Evolutionary conservation across 2,113 vertebrate species (phyloP), one percentile per base, ranked within the genome.

Genomic region (Tylochromis polylepis): DNA sequence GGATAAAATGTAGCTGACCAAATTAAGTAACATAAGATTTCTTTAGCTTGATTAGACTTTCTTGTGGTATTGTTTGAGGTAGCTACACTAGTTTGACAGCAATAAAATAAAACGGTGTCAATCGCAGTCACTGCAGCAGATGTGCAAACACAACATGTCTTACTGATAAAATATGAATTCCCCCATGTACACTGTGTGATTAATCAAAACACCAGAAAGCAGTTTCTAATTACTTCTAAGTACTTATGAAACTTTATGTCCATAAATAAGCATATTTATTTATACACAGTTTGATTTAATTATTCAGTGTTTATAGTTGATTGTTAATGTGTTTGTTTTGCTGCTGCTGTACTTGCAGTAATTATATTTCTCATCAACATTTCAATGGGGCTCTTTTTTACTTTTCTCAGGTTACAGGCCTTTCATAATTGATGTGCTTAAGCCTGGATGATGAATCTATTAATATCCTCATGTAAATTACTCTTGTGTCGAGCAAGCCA

Each of bases 381-480:
- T 95, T 94, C 91, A 95, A 90, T 91, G 70, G 85, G 72, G 49
- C 46, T 86, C 72, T 85, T 83, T 90, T 75, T 78, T 81, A 85
- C 75, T 93, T 92, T 91, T 92, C 82, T 90, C 91, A 95, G 94
- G 95, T 96, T 95, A 90, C 83, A 85, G 82, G 83, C 89, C 83
- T 92, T 92, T 94, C 87, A 94, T 95, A 95, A 96, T 95, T 94
- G 93, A 94, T 94, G 92, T 85, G 88, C 85, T 92, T 92, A 89
- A 94, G 88, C 87, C 85, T 7, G 62, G 84, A 82, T 94, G 81
- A 93, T 93, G 83, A 93, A 93, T 93, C 92, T 95, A 95, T 96
- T 95, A 95, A 95, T 96, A 96, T 93, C 92, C 85, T 86, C 79
- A 51, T 91, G 92, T 91, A 94, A 95, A 95, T 96, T 92, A 92